Conservation (phyloP, 1,140 invertebrate species). For the Amyelois transitella region DNA sequence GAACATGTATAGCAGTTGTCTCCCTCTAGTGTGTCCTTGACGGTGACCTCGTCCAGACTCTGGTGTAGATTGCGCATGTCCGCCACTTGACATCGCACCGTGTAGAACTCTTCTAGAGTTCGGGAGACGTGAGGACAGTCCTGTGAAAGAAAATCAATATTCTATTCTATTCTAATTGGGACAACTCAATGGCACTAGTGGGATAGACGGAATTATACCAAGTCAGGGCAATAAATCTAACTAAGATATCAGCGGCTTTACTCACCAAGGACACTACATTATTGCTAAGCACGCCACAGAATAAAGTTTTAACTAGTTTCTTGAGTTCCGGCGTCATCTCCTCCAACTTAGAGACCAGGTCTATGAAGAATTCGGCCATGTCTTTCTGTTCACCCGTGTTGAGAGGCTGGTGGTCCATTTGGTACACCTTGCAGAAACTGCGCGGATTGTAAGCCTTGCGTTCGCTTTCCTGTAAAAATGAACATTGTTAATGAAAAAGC, state of each 20-base stretch:
- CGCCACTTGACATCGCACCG: constrained; percentile 94
- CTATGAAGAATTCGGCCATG: constrained; percentile 98
- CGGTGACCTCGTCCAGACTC: constrained; percentile 95
- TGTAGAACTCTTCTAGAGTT: constrained; percentile 97
- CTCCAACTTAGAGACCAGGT: constrained; percentile 95
- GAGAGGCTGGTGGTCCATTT: constrained; percentile 95
- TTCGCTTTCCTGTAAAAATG: constrained; percentile 84
- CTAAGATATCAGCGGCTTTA: constrained; percentile 7
- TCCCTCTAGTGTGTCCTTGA: constrained; percentile 96
- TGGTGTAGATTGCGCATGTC: constrained; percentile 97
- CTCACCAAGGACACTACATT: constrained; percentile 92
- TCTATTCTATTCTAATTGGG: no score
- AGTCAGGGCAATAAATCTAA: no score
- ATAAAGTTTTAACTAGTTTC: constrained; percentile 91
- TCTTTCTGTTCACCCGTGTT: constrained; percentile 98
- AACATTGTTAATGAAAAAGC: background rate
- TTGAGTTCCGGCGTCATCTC: constrained; percentile 96
- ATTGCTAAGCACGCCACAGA: constrained; percentile 94
- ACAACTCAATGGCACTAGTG: no score
- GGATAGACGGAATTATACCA: no score
- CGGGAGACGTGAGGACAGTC: constrained; percentile 96
- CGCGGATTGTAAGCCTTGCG: constrained; percentile 95
- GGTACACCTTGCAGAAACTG: constrained; percentile 96
- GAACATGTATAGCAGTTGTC: constrained; percentile 99
- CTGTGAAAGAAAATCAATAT: constrained; percentile 47